Evolutionary conservation across 2,888 invertebrate species (phyloP).

Genomic region (Pyralis farinalis): DNA sequence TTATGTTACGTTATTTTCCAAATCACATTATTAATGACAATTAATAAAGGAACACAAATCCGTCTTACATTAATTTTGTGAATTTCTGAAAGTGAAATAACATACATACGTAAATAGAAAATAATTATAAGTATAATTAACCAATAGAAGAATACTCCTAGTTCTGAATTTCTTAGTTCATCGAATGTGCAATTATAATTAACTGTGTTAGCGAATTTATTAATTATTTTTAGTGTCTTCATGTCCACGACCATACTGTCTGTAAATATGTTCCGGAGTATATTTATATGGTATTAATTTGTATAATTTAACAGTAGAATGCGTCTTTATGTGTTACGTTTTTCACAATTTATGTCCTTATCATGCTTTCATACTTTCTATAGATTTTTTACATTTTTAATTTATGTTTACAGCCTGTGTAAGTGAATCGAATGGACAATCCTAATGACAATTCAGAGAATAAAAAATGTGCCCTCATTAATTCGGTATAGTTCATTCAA

Average conservation of each 20-base stretch:
- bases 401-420: conserved; percentile 43
- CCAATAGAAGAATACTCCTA: conserved; percentile 68
- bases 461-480: conserved; percentile 23
- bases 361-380: conserved; percentile 46
- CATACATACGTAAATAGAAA: conserved; percentile 75
- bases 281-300: conserved; percentile 51
- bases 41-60: conserved; percentile 56
- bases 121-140: conserved; percentile 70
- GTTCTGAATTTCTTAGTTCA: conserved; percentile 63
- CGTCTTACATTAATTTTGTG: conserved; percentile 68
- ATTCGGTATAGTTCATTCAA: conserved; percentile 46
- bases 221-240: conserved; percentile 56
- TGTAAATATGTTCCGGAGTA: conserved; percentile 73
- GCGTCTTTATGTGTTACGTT: conserved; percentile 43
- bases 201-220: conserved; percentile 71
- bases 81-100: conserved; percentile 63
- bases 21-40: conserved; percentile 21
- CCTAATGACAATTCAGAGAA: conserved; percentile 18
- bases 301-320: conserved; percentile 50
- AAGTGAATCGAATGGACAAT: conserved; percentile 44
- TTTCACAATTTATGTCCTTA: conserved; percentile 36
- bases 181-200: conserved; percentile 62
- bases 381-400: conserved; percentile 46
- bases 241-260: conserved; percentile 53
- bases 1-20: conserved; percentile 11